A percentile compares a stretch with the other conserved stretches of the same genome.
Conservation (phyloP, 2,888 invertebrate species). For the Holacanthella duospinosa region DNA sequence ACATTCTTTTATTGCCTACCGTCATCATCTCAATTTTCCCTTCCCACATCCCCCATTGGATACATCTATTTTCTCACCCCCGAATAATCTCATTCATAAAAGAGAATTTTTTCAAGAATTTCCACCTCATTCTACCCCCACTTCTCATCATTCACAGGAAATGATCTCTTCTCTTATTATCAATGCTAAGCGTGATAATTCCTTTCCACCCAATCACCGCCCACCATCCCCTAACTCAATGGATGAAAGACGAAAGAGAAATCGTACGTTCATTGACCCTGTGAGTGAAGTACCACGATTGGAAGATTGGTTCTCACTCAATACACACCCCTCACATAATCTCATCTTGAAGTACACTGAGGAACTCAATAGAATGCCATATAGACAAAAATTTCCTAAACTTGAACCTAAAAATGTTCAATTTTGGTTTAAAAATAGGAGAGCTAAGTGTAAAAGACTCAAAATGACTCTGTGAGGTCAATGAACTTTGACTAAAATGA, state of each 20-base stretch:
- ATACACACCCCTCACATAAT: conserved; percentile 95
- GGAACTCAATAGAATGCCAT: conserved; percentile 91
- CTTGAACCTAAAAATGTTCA: conserved; percentile 98
- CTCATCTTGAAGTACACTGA: conserved; percentile 95
- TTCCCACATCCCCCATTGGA: conserved; percentile 22
- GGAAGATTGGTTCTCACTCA: conserved; percentile 92
- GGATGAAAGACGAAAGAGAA: conserved; percentile 79
- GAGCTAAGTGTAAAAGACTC: conserved; percentile 94
- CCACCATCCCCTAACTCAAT: conserved; percentile 16
- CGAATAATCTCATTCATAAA: neutral
- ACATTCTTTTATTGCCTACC: conserved; percentile 35
- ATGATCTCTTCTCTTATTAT: neutral
- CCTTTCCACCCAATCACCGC: conserved; percentile 12
- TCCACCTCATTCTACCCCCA: neutral
- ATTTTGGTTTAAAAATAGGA: conserved; percentile 98
- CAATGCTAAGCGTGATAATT: neutral
- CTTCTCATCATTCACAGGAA: neutral
- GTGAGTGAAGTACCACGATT: conserved; percentile 91
- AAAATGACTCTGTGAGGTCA: conserved; percentile 54
- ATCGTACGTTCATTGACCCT: conserved; percentile 97
- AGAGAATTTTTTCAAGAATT: neutral
- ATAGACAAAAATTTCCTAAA: conserved; percentile 95
- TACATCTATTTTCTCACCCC: too few relatives aligned
- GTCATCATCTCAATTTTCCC: conserved; percentile 33
- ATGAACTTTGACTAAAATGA: too few relatives aligned